A percentile compares a stretch with the other conserved stretches of the same genome.
phyloP scores from a whole-genome alignment of 1,140 invertebrate genomes.

The Musca vetustissima region DNA sequence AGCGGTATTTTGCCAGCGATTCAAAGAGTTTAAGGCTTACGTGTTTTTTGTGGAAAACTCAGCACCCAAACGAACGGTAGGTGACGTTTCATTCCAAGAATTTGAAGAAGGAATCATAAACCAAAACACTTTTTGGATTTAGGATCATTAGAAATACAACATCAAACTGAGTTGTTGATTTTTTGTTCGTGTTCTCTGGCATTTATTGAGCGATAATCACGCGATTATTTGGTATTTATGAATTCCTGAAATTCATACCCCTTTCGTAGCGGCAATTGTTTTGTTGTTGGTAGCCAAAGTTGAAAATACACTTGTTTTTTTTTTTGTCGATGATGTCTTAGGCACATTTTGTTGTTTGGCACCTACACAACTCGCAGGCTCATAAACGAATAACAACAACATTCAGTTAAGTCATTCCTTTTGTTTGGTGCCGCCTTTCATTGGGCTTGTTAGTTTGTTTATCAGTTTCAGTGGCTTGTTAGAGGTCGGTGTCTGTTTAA shows the following conservation, averaged over 20 bases:
- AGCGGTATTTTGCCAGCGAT: conserved; percentile 6
- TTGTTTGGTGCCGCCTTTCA: too few relatives aligned
- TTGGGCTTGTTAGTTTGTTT: too few relatives aligned
- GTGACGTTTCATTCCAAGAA: conserved; percentile 16
- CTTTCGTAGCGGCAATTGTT: neutral
- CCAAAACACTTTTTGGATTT: too few relatives aligned
- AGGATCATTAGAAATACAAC: neutral
- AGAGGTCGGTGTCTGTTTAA: too few relatives aligned
- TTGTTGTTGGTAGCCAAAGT: too few relatives aligned
- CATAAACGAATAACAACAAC: neutral
- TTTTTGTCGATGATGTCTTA: neutral
- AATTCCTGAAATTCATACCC: conserved; percentile 22
- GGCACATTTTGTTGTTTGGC: neutral
- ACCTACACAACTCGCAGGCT: neutral
- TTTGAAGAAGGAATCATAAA: neutral
- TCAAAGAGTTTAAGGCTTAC: conserved; percentile 3
- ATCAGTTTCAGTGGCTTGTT: too few relatives aligned
- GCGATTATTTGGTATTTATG: conserved; percentile 24
- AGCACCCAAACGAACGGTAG: neutral
- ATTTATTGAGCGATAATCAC: conserved; percentile 24
- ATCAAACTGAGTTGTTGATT: neutral
- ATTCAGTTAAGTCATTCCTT: too few relatives aligned
- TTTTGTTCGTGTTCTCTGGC: conserved; percentile 1
- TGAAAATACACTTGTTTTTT: conserved; percentile 12
- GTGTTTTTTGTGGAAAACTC: neutral